Evolutionary conservation across 92 coral and sea anemone species (phyloP), one percentile per base, ranked within the genome.

Genomic region (Epizoanthus rinbou): DNA sequence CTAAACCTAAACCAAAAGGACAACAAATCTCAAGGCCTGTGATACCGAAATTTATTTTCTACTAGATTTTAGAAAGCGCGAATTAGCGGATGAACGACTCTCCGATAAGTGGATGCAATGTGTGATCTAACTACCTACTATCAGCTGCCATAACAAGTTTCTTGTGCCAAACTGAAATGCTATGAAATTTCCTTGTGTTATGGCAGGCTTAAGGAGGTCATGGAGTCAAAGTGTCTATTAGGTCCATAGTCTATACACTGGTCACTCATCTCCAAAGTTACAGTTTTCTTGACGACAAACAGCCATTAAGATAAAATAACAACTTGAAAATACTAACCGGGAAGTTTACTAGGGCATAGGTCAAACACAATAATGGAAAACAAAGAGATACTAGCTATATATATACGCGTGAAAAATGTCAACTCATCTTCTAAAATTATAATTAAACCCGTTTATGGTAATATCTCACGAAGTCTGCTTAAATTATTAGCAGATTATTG

Each of bases 11-110:
- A 78, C 35, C 39, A 62, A 78, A 62, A 43, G 5, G 6, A 78
- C 37, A 78, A 43, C 52, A 59, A 4, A 13, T 78, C 6, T 43
- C 82, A 1, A 56, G 37, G 14, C 82, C 82, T 22, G 82, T 39
- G 3, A 57, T 78, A 1, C 82, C 82, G 18, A 69, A 78, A 18
- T 78, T 78, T 16, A 69, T 78, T 62, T 60, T 78, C 82, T 78
- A 69, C 69, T 78, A 63, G 66, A 15, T 3, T 62, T 78, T 13
- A 71, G 19, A 71, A 10, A 18, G 13, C 69, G 54, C 16, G 31
- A 75, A 75, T 7, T 10, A 35, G 54, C 8, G 45, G 67, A 57
- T 75, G 17, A 56, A 31, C 35, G 67, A 52, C 53, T 16, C 41
- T 17, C 64, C 43, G 43, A 19, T 16, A 75, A 75, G 35, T 65